phyloP scores from a whole-genome alignment of 2,797 vertebrate genomes.

The Muraenolepis orangiensis region DNA sequence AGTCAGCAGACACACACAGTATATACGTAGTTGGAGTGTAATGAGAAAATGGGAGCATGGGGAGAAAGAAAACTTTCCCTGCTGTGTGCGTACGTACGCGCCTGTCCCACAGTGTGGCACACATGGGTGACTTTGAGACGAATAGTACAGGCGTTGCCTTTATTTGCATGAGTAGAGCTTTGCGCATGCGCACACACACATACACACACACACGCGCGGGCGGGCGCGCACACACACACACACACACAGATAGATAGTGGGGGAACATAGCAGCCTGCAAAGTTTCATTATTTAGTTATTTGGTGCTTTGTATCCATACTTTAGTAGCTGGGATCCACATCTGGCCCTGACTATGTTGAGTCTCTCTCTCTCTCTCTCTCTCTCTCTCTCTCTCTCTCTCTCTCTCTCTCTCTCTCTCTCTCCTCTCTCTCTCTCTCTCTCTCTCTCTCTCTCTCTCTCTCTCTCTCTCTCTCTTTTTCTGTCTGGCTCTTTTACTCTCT shows the following conservation, averaged over 20 bases:
- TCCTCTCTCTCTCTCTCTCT: no score
- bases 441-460: no score
- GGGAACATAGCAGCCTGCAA: constrained; percentile 53
- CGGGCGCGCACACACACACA: not conserved
- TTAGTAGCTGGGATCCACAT: constrained; percentile 49
- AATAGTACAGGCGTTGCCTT: not conserved
- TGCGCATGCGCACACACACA: not conserved
- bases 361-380: not conserved
- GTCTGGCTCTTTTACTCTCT: no score
- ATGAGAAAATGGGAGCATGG: not conserved
- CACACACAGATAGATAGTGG: constrained; percentile 17
- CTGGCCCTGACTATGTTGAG: constrained; percentile 36
- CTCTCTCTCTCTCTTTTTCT: no score
- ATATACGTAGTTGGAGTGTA: not conserved
- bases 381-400: not conserved
- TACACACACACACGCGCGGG: not conserved
- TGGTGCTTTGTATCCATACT: constrained; percentile 53
- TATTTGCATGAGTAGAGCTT: not conserved
- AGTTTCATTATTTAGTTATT: constrained; percentile 63
- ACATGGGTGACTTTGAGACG: not conserved
- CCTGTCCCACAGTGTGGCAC: not conserved
- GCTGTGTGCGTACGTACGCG: no score
- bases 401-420: not conserved
- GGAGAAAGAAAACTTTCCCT: no score
- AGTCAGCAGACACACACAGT: no score